These are phyloP conservation scores for Nephrocerus scutellatus DNA, from an alignment of 2,888 invertebrate genomes.

Conservation along the genomic window DNA sequence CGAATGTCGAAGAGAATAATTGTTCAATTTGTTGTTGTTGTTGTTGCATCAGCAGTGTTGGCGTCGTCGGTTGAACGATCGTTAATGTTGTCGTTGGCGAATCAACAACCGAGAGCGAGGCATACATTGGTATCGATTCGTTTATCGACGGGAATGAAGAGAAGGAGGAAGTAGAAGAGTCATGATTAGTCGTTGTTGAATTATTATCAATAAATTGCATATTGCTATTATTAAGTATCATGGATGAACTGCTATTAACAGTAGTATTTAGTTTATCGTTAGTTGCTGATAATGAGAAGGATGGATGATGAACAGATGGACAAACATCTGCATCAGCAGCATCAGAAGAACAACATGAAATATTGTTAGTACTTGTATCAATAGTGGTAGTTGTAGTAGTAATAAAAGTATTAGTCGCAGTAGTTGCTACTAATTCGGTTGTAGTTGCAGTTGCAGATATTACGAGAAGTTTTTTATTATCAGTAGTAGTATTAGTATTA, in stretches of 20 bases:
- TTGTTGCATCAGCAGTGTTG: conserved; percentile 24
- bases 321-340: conserved; percentile 1
- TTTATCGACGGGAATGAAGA: conserved; percentile 47
- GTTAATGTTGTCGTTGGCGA: too few relatives aligned
- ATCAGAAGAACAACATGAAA: conserved; percentile 4
- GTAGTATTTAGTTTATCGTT: conserved; percentile 25
- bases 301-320: conserved; percentile 5
- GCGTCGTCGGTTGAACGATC: conserved; percentile 16
- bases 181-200: conserved; percentile 46
- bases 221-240: conserved; percentile 31
- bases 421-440: conserved; percentile 6
- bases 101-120: conserved; percentile 23
- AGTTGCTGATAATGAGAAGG: conserved; percentile 15
- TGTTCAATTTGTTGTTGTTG: conserved; percentile 16
- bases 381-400: conserved; percentile 8
- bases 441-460: background rate
- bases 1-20: conserved; percentile 21
- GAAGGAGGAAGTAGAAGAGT: conserved; percentile 49
- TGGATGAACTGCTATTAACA: conserved; percentile 34
- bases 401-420: conserved; percentile 4
- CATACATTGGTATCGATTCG: conserved; percentile 26
- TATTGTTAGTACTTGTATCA: conserved; percentile 11
- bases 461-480: background rate
- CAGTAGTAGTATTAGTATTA: conserved; percentile 22
- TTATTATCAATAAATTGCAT: conserved; percentile 38